Evolutionary conservation across 2,797 vertebrate species (phyloP), one percentile per base, ranked within the genome.

Genomic region (Phyllotis vaccarum): DNA sequence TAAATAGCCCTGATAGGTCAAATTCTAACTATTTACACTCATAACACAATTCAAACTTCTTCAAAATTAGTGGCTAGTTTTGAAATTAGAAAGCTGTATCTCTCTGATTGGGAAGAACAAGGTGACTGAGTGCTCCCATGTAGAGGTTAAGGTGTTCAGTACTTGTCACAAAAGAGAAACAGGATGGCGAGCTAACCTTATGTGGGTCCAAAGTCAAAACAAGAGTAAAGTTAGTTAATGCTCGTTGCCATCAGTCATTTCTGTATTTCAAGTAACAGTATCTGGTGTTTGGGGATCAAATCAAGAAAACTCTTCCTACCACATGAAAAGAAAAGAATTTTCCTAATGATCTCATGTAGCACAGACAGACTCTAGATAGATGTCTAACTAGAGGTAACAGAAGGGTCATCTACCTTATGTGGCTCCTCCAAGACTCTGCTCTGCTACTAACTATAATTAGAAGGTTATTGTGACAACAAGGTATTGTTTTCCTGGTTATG

Each of bases 201-300:
- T 86, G 12, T 52, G 68, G 85, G 66, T 22, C 79, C 74, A 52
- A 90, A 76, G 74, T 90, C 43, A 80, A 90, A 86, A 91, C 46
- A 37, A 82, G 70, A 13, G 22, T 37, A 56, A 24, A 22, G 60
- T 49, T 52, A 46, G 46, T 9, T 70, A 76, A 62, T 49, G 1
- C 9, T 66, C 37, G 52, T 74, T 72, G 68, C 40, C 9, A 37
- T n/a, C 56, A 81, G 66, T 89, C 74, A 78, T 75, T 89, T 89
- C 72, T 22, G 79, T n/a, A 54, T 76, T 49, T 81, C 52, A 86
- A 70, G 60, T 16, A 79, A 54, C 2, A 22, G 49, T 43, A 86
- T 37, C 54, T 78, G 56, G 17, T 52, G 22, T 64, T 76, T 81
- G 62, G 80, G 34, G 68, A 6, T 74, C 12, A 64, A 78, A 34